Evolutionary conservation across 1,140 invertebrate genomes (phyloP), one percentile per base, ranked within the genome.

Genomic region (Planococcus citri): DNA sequence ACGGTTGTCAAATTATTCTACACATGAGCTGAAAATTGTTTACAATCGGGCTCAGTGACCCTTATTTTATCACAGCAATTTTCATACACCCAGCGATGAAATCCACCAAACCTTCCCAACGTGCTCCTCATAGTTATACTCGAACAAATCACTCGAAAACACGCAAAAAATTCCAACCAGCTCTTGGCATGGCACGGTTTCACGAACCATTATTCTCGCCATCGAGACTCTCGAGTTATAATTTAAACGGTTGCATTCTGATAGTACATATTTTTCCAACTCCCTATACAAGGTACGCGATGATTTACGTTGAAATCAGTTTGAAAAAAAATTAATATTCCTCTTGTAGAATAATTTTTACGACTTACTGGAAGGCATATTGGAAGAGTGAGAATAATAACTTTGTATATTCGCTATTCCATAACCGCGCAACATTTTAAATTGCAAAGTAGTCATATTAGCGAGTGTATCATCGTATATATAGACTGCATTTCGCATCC

Each of bases 371-470:
- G 41, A 51, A 51, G 41, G 41, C 41, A 51, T 51, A 51, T 20
- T 51, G 6, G 41, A 51, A 51, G 41, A 51, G 41, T 51, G 41
- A 51, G 41, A 51, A 51, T 51, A 51, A 51, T 51, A 51, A 51
- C 41, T 51, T 51, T 51, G 41, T 51, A 51, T 51, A 33, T 51
- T 51, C 41, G 41, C 41, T 17, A 51, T 51, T 51, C n/a, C 41
- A 51, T 51, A 51, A 51, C 6, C n/a, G 41, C n/a, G 41, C 41
- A 51, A 51, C 41, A 51, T 51, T 51, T 51, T 51, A 51, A 51
- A 51, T 51, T 51, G 41, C 41, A 51, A 51, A 51, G 41, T 51
- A 51, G 41, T 37, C 41, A 51, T 51, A 51, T 51, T 51, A 51
- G 41, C 41, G 41, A 20, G 41, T 51, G 2, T 51, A 9, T 51